Conservation (phyloP, 2,113 vertebrate genomes). For the Neotoma lepida region DNA sequence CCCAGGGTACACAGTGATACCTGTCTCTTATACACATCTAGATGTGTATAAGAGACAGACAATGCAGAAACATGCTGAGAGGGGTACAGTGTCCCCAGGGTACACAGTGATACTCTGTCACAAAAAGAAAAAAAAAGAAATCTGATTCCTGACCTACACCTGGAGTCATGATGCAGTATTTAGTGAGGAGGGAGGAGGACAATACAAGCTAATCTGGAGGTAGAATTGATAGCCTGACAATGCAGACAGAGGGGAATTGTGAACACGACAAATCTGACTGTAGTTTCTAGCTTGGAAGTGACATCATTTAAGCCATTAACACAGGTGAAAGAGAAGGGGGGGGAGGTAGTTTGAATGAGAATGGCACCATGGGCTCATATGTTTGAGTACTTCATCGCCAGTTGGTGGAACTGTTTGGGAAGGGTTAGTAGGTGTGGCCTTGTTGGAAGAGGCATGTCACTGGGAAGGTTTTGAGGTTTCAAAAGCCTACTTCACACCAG, state of each 20-base stretch:
- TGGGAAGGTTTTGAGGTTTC: background rate
- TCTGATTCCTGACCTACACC: background rate
- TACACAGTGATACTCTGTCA: too few relatives aligned
- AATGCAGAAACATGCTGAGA: conserved; percentile 10
- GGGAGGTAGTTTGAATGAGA: background rate
- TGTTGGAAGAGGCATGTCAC: background rate
- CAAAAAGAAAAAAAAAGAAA: background rate
- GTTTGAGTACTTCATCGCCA: too few relatives aligned
- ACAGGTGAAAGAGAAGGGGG: background rate
- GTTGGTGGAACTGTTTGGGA: background rate
- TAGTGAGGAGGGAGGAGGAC: background rate
- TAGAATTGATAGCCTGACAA: background rate
- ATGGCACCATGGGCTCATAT: background rate
- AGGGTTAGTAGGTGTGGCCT: background rate
- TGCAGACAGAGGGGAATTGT: background rate
- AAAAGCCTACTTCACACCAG: background rate
- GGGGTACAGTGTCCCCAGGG: background rate
- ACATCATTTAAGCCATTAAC: background rate
- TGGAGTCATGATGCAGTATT: background rate
- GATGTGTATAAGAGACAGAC: too few relatives aligned
- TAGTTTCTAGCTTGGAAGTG: background rate
- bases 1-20: background rate
- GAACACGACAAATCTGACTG: background rate
- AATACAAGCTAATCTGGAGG: background rate
- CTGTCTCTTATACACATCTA: too few relatives aligned